phyloP scores from a whole-genome alignment of 2,888 invertebrate genomes.

The Beris morrisii region DNA sequence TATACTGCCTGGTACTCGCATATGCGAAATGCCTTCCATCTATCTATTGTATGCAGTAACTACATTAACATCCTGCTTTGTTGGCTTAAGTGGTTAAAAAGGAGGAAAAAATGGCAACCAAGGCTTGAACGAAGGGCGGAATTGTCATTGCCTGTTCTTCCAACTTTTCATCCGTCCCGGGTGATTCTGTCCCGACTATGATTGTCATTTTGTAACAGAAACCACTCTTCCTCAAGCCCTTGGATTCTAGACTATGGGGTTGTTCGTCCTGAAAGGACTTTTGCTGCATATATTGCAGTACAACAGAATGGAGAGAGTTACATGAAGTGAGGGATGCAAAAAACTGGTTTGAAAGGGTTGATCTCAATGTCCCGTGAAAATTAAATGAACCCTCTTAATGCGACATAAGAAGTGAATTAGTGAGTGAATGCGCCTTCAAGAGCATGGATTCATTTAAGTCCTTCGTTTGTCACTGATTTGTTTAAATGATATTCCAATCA shows the following conservation, averaged over 20 bases:
- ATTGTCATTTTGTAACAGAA: slow-evolving; percentile 15
- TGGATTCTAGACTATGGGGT: background rate
- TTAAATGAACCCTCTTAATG: slow-evolving; percentile 32
- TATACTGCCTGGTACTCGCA: no score
- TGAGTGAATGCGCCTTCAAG: slow-evolving; percentile 17
- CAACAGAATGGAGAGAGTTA: slow-evolving; percentile 1
- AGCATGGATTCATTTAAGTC: background rate
- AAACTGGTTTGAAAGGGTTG: slow-evolving; percentile 11
- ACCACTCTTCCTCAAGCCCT: background rate
- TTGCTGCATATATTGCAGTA: background rate
- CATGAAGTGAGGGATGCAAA: background rate
- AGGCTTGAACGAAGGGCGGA: slow-evolving; percentile 3
- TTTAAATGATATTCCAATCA: slow-evolving; percentile 29
- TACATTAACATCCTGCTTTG: slow-evolving; percentile 30
- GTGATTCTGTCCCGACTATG: background rate
- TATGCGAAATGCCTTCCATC: slow-evolving; percentile 9
- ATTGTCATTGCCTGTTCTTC: slow-evolving; percentile 1
- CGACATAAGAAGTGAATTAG: slow-evolving; percentile 32
- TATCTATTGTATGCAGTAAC: slow-evolving; percentile 29
- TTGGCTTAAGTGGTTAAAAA: slow-evolving; percentile 30
- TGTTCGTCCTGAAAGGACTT: background rate
- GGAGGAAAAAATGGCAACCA: slow-evolving; percentile 22
- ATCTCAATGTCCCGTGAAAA: slow-evolving; percentile 28
- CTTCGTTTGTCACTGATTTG: slow-evolving; percentile 16
- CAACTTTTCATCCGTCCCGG: background rate